phyloP scores from a whole-genome alignment of 2,888 invertebrate genomes.

The Cantharis nigra region DNA sequence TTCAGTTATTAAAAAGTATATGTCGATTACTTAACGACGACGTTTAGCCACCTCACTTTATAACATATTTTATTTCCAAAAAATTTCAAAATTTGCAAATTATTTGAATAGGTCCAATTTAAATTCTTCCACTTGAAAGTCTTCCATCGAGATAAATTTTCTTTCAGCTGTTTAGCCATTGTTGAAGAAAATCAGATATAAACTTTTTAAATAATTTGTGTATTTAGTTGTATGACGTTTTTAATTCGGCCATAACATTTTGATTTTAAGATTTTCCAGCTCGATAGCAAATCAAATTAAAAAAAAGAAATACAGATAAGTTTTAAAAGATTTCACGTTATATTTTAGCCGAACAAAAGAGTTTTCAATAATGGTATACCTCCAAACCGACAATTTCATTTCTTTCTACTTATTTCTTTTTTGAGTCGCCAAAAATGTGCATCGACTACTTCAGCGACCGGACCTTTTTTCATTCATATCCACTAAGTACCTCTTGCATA shows the following conservation, averaged over 20 bases:
- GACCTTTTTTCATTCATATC: slow-evolving; percentile 48
- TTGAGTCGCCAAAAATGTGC: slow-evolving; percentile 49
- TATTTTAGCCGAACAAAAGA: slow-evolving; percentile 19
- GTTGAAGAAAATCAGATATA: slow-evolving; percentile 20
- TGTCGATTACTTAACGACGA: no score
- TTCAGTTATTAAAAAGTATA: neutral
- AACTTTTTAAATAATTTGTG: slow-evolving; percentile 19
- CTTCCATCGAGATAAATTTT: slow-evolving; percentile 25
- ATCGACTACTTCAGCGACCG: slow-evolving; percentile 50
- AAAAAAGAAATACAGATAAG: no score
- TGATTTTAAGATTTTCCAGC: neutral
- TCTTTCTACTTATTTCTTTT: slow-evolving; percentile 29
- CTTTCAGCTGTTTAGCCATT: slow-evolving; percentile 24
- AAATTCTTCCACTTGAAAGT: neutral
- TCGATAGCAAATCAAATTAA: neutral
- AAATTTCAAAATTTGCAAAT: neutral
- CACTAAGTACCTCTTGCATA: slow-evolving; percentile 46
- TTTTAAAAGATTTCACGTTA: neutral
- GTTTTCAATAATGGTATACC: slow-evolving; percentile 12
- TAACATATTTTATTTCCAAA: neutral
- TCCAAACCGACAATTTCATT: slow-evolving; percentile 13
- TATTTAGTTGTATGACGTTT: slow-evolving; percentile 20
- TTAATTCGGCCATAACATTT: neutral
- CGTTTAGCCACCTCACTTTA: neutral
- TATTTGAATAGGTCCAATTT: neutral